These are phyloP conservation scores for Microplitis demolitor DNA, from an alignment of 1,140 invertebrate species.

Conservation along the genomic window DNA sequence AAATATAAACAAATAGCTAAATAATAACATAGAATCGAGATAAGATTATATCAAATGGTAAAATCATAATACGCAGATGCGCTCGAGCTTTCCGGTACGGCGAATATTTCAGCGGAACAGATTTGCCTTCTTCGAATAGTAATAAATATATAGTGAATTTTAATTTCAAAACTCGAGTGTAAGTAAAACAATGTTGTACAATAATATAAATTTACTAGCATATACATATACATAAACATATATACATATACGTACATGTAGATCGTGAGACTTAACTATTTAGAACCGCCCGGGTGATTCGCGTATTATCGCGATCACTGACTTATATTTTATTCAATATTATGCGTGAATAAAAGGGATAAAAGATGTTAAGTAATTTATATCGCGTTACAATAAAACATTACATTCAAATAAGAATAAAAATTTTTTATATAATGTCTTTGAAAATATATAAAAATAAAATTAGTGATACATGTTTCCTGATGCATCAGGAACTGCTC, in stretches of 20 bases:
- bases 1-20: too few species aligned
- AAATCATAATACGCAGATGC: not conserved
- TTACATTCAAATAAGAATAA: not conserved
- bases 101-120: conserved; percentile 6
- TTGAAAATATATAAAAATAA: not conserved
- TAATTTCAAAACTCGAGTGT: not conserved
- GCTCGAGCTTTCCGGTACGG: not conserved
- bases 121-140: not conserved
- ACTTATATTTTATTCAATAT: not conserved
- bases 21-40: too few species aligned
- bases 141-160: conserved; percentile 7
- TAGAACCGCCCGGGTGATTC: not conserved
- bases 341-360: too few species aligned
- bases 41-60: not conserved
- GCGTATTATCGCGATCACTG: not conserved
- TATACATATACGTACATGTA: not conserved
- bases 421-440: not conserved
- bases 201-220: too few species aligned
- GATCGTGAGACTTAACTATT: not conserved
- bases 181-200: not conserved
- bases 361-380: too few species aligned
- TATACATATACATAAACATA: not conserved
- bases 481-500: not conserved
- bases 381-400: too few species aligned
- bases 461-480: not conserved